Evolutionary conservation across 2,113 vertebrate species (phyloP), one percentile per base, ranked within the genome.

Genomic region (Nothoprocta pentlandii): DNA sequence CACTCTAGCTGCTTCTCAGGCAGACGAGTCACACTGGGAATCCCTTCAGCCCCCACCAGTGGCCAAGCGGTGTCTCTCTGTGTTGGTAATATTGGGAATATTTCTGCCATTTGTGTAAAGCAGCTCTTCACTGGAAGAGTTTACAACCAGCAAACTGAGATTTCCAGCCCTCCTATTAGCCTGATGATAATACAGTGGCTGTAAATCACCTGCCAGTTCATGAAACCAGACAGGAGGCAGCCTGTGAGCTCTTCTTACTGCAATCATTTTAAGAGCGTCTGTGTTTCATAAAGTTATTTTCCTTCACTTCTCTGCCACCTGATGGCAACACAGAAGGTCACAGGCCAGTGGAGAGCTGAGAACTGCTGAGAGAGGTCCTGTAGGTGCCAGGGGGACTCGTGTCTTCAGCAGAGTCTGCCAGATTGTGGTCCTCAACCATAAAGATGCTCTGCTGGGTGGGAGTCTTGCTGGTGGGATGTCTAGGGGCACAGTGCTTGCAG

Each of bases 331-430:
- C 2, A 5, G 46, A 22, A 81, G 74, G 66, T 94, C 85, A 97
- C 58, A 97, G 67, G 19, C 69, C 93, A 12, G 92, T 96, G 74
- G 97, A 97, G 32, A 97, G 71, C 41, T 95, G 96, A 4, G 96
- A 95, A 67, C 82, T 97, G 70, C 92, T 95, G 78, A 95, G 53
- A 30, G 97, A 97, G 12, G 85, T 76, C 53, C 96, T 96, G 39
- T 94, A 79, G 5, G 87, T 96, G 68, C 92, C 96, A 32, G 94
- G 95, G 41, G 92, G 67, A 10, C 93, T 96, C 2, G 68, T 80
- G 21, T 97, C 94, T 80, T 98, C 97, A 8, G 94, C 95, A 59
- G 97, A 97, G 73, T 97, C 92, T 85, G 93, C 12, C 4, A 95
- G 95, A 39, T 95, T 97, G 67, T 87, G 96, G 22, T 96, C 90